A percentile compares a stretch with the other conserved stretches of the same genome.
Evolutionary conservation across 2,888 invertebrate genomes (phyloP).

Genomic region (Philaethria dido): DNA sequence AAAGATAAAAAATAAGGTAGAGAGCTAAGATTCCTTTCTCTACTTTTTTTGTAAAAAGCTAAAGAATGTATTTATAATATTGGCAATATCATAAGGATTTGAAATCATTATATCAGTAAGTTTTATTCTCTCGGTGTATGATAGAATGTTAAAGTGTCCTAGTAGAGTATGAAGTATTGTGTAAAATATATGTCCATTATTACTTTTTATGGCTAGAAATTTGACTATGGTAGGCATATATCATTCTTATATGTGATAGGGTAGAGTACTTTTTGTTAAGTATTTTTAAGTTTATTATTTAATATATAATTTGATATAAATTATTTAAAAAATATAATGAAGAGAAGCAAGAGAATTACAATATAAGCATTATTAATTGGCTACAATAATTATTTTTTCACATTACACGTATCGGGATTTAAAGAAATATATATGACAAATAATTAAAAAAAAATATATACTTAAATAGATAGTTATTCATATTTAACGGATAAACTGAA

Average conservation of each 20-base stretch:
- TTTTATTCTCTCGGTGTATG: constrained; percentile 6
- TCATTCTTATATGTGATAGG: not conserved
- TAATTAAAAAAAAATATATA: no score
- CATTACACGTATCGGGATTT: no score
- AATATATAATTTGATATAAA: no score
- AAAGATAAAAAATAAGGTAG: not conserved
- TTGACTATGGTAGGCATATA: not conserved
- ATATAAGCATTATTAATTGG: no score
- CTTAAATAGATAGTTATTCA: no score
- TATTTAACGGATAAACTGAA: no score
- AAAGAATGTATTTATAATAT: constrained; percentile 1
- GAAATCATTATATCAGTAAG: not conserved
- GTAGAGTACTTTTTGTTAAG: no score
- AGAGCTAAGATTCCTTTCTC: not conserved
- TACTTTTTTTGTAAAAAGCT: not conserved
- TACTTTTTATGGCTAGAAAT: not conserved
- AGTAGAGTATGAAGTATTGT: not conserved
- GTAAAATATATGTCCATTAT: not conserved
- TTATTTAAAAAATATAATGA: no score
- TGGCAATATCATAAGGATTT: constrained; percentile 36
- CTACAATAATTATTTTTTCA: no score
- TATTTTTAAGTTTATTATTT: no score
- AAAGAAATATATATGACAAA: no score
- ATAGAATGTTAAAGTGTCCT: constrained; percentile 2
- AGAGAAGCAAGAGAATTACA: no score